Conservation (phyloP, 2,888 invertebrate species). For the Prenolepis imparis region DNA sequence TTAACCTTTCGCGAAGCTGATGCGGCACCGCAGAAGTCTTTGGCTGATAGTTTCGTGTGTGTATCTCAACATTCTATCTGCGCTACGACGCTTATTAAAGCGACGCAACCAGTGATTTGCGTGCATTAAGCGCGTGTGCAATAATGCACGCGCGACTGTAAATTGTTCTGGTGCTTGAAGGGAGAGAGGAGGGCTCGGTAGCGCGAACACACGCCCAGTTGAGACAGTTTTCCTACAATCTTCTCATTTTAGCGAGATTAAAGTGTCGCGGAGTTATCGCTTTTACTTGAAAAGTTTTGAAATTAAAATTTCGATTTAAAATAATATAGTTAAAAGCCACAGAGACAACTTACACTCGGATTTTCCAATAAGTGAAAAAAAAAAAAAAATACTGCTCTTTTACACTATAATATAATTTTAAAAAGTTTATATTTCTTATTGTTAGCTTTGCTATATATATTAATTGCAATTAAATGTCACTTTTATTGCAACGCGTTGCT, state of each 20-base stretch:
- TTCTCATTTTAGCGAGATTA: not conserved
- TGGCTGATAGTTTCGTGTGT: conserved; percentile 33
- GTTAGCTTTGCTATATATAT: not conserved
- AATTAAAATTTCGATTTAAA: not conserved
- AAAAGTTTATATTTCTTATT: too few species aligned
- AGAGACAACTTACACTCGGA: not conserved
- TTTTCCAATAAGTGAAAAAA: not conserved
- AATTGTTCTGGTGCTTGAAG: conserved; percentile 25
- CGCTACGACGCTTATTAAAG: conserved; percentile 42
- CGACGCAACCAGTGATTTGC: conserved; percentile 33
- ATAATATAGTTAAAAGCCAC: not conserved
- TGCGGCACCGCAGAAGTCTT: conserved; percentile 7
- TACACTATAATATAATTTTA: too few species aligned
- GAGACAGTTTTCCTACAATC: conserved; percentile 27
- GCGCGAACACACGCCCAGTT: not conserved
- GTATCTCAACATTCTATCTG: conserved; percentile 48
- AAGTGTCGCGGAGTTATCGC: not conserved
- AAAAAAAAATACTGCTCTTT: not conserved
- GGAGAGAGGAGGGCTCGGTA: conserved; percentile 6
- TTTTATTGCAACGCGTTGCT: not conserved
- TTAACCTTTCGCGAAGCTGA: conserved; percentile 40
- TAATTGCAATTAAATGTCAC: not conserved
- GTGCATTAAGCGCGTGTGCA: conserved; percentile 29
- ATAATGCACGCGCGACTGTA: conserved; percentile 16
- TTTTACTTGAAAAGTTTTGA: not conserved